phyloP scores from a whole-genome alignment of 2,797 vertebrate genomes.

The Rhinatrema bivittatum region DNA sequence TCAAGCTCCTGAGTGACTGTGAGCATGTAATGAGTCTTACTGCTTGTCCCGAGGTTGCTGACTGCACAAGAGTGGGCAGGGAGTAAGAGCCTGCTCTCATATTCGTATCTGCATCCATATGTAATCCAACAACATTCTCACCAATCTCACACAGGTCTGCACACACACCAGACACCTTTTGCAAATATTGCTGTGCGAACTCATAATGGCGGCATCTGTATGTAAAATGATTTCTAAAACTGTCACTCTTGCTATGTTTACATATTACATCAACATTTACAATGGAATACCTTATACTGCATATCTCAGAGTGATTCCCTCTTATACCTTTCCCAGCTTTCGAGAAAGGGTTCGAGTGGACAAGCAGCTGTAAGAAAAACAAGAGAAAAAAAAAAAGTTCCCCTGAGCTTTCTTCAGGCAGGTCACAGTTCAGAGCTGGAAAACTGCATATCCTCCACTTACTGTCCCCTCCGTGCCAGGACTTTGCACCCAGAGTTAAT shows the following conservation, averaged over 20 bases:
- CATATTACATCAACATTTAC: conserved; percentile 33
- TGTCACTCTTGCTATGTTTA: conserved; percentile 32
- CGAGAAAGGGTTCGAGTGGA: conserved; percentile 13
- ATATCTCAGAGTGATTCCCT: conserved; percentile 17
- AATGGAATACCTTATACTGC: conserved; percentile 17
- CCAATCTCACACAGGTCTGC: conserved; percentile 2
- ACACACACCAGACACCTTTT: conserved; percentile 23
- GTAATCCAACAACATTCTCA: no score
- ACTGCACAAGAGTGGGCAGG: no score
- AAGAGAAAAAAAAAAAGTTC: not conserved
- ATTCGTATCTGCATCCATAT: no score
- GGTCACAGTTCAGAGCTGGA: no score
- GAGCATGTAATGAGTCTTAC: no score
- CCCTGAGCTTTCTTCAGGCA: no score
- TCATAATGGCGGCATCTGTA: conserved; percentile 43
- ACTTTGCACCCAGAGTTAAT: no score
- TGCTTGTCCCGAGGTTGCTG: no score
- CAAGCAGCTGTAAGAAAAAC: conserved; percentile 4
- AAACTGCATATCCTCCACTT: no score
- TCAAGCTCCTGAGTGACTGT: no score
- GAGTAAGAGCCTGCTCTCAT: no score
- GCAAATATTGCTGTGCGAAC: conserved; percentile 30
- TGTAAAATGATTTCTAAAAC: conserved; percentile 33
- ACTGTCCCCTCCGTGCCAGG: no score
- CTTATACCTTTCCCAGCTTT: conserved; percentile 10